Percentiles rank a stretch among this genome's conserved stretches.
These are phyloP conservation scores for Austrofundulus limnaeus DNA, from an alignment of 2,113 vertebrate species.

Conservation along the genomic window DNA sequence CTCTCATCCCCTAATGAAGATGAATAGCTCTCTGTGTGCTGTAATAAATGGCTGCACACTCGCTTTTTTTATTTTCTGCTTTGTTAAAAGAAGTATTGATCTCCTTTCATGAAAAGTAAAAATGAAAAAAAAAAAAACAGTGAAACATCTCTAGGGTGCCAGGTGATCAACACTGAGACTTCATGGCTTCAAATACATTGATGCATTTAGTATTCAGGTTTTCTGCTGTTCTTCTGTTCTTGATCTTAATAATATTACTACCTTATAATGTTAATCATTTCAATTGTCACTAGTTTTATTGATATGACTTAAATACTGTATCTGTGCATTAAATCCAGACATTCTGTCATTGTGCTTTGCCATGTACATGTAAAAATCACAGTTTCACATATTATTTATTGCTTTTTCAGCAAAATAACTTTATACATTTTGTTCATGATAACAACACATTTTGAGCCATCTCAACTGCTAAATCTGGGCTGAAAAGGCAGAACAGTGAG, in stretches of 20 bases:
- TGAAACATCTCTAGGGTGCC: constrained; percentile 30
- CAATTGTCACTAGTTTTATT: too few relatives aligned
- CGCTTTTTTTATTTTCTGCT: constrained; percentile 70
- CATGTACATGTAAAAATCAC: too few relatives aligned
- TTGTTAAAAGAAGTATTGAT: constrained; percentile 68
- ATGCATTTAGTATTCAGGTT: too few relatives aligned
- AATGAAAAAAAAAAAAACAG: constrained; percentile 21
- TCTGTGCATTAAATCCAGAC: too few relatives aligned
- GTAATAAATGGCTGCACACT: constrained; percentile 55
- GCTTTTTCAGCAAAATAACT: background rate
- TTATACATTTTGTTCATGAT: too few relatives aligned
- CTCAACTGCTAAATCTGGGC: background rate
- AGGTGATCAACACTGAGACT: constrained; percentile 17
- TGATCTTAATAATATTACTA: too few relatives aligned
- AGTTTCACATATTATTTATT: background rate
- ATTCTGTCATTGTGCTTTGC: too few relatives aligned
- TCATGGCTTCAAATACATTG: background rate
- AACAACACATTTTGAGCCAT: too few relatives aligned
- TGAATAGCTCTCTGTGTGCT: constrained; percentile 47
- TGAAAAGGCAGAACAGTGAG: background rate
- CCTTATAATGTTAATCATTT: too few relatives aligned
- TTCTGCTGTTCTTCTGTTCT: too few relatives aligned
- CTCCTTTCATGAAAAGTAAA: constrained; percentile 34
- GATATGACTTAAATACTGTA: too few relatives aligned
- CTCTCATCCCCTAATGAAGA: constrained; percentile 57